Base-by-base conservation (phyloP, 1,140 invertebrate genomes). In the Drosophila ohnishii region DNA sequence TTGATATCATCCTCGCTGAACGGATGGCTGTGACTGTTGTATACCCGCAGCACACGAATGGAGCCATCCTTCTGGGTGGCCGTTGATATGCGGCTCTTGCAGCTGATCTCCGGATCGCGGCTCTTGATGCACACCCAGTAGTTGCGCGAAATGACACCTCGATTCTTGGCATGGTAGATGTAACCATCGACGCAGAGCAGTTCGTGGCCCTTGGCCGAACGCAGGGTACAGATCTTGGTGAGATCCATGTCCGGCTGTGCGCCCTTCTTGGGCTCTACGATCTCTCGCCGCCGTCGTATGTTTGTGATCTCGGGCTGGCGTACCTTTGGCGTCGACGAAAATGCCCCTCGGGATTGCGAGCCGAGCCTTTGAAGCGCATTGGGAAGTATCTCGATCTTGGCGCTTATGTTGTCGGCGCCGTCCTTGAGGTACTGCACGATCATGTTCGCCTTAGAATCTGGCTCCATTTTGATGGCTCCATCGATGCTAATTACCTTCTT, bases 81-180 rank as follows among this genome's bases (percentile, higher is more conserved):
- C 11, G 90, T 91, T 6, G 90, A 88, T 22, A 91, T 86, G 45
- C 86, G 86, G 51, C 90, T 91, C 45, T 85, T 88, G 58, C 90
- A 91, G 32, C 85, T 85, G 37, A 90, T 74, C n/a, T 80, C 74
- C 1, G 77, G 75, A 67, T 91, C 86, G 1, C 88, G 82, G 13
- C 78, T 72, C 56, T 91, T 91, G 14, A 91, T 91, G 55, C 90
- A 91, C 7, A 85, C 81, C 90, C 90, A 91, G 62, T 91, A 91
- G 16, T 79, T 91, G 11, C 90, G 90, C 5, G 80, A 82, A n/a
- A 87, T 90, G 0, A 79, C 64, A 0, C 80, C 83, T n/a, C 78
- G 75, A 59, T 90, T 90, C 61, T 88, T 91, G 16, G 87, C 81
- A 64, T 91, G 83, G 73, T 88, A 91, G 25, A 91, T 91, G 47